Evolutionary conservation across 2,797 vertebrate species (phyloP).

Genomic region (Alca torda): DNA sequence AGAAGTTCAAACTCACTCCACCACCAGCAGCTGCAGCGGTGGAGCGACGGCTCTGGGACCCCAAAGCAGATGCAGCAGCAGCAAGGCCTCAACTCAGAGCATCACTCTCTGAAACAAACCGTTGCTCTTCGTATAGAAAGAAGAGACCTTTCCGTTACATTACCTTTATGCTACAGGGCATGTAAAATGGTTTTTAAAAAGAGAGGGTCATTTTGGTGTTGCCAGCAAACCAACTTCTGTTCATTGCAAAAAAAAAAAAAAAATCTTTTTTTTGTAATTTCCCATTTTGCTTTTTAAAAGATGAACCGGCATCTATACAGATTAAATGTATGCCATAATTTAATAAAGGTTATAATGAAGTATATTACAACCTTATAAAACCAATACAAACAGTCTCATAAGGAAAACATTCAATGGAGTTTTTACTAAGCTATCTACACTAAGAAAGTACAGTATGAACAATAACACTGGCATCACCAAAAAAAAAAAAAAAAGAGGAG

Average conservation of each 20-base stretch:
- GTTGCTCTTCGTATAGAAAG: not conserved
- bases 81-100: not conserved
- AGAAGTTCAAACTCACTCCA: not conserved
- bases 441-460: not conserved
- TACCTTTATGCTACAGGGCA: not conserved
- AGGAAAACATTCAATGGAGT: not conserved
- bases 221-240: not conserved
- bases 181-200: not conserved
- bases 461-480: not conserved
- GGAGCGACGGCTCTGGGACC: not conserved
- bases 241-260: not conserved
- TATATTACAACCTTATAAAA: not conserved
- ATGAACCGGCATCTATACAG: rapidly evolving
- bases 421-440: not conserved
- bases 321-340: not conserved
- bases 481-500: rapidly evolving
- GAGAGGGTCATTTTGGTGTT: not conserved
- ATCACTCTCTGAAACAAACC: not conserved
- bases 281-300: not conserved
- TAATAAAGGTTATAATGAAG: not conserved
- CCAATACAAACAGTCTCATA: not conserved
- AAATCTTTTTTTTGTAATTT: not conserved
- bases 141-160: not conserved
- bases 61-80: not conserved
- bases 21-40: not conserved